Evolutionary conservation across 2,888 invertebrate genomes (phyloP).

Genomic region (Sipha maydis): DNA sequence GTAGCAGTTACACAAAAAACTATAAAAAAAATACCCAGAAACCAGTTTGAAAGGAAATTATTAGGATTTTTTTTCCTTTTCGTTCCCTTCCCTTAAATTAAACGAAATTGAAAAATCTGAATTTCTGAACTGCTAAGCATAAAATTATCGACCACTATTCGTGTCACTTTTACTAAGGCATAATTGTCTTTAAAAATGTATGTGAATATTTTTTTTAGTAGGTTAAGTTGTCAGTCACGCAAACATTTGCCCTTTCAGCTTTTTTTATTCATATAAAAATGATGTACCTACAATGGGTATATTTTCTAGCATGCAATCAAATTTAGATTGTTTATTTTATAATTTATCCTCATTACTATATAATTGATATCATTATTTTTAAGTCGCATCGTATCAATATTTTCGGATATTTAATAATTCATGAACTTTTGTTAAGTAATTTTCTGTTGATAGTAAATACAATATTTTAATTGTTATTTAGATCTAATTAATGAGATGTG

Average conservation of each 20-base stretch:
- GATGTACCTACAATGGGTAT: neutral
- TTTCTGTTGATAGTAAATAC: neutral
- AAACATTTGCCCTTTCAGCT: conserved; percentile 27
- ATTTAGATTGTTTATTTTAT: conserved; percentile 39
- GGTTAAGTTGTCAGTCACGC: conserved; percentile 53
- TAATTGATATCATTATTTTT: conserved; percentile 25
- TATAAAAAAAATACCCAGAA: conserved; percentile 50
- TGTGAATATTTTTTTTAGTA: conserved; percentile 41
- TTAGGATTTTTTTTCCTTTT: conserved; percentile 43
- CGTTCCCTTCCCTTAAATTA: conserved; percentile 35
- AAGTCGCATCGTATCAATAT: neutral
- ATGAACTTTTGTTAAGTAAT: neutral
- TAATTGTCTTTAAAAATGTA: conserved; percentile 60
- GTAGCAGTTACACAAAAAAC: conserved; percentile 58
- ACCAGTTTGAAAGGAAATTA: conserved; percentile 58
- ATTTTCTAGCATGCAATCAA: conserved; percentile 17
- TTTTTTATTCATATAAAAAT: conserved; percentile 29
- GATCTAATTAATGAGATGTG: neutral
- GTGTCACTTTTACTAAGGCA: conserved; percentile 36
- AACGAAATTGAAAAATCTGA: conserved; percentile 51
- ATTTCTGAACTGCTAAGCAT: conserved; percentile 42
- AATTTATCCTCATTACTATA: conserved; percentile 12
- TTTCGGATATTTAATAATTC: neutral
- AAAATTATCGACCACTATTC: conserved; percentile 52
- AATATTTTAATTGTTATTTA: neutral